Percentiles rank a stretch among this genome's conserved stretches.
phyloP scores from a whole-genome alignment of 2,888 invertebrate genomes.

The Boloria selene region DNA sequence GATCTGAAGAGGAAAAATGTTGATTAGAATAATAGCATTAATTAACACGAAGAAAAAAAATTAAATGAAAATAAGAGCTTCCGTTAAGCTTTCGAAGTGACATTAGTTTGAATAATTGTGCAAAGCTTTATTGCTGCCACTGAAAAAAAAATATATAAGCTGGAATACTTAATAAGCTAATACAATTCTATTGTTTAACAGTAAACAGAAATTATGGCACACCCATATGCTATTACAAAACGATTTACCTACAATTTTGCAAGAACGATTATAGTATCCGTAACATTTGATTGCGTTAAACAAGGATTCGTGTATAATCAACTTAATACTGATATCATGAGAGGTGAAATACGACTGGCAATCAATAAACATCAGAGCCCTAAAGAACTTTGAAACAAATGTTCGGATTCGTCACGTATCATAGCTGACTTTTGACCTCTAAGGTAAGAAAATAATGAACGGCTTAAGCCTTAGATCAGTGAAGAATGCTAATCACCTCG shows the following conservation, averaged over 20 bases:
- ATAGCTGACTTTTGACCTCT: conserved; percentile 44
- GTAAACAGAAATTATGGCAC: conserved; percentile 28
- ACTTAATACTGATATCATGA: conserved; percentile 43
- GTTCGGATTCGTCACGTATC: conserved; percentile 42
- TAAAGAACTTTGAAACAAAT: conserved; percentile 25
- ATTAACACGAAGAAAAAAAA: too few relatives aligned
- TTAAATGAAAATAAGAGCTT: too few relatives aligned
- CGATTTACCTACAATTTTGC: conserved; percentile 22
- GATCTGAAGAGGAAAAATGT: too few relatives aligned
- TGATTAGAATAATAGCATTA: too few relatives aligned
- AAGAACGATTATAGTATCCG: conserved; percentile 26
- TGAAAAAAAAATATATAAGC: too few relatives aligned
- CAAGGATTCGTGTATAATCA: conserved; percentile 30
- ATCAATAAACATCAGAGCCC: conserved; percentile 26
- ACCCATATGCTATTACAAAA: conserved; percentile 28
- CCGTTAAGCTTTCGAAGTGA: too few relatives aligned
- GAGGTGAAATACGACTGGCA: conserved; percentile 53
- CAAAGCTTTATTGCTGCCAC: too few relatives aligned
- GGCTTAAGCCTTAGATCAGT: conserved; percentile 27
- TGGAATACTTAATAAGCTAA: not conserved
- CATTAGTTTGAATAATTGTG: too few relatives aligned
- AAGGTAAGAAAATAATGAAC: conserved; percentile 38
- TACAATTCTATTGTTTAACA: conserved; percentile 8
- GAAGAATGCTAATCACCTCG: conserved; percentile 26
- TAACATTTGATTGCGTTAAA: conserved; percentile 28